Evolutionary conservation across 2,888 invertebrate species (phyloP).

Genomic region (Tenthredo scrophulariae): DNA sequence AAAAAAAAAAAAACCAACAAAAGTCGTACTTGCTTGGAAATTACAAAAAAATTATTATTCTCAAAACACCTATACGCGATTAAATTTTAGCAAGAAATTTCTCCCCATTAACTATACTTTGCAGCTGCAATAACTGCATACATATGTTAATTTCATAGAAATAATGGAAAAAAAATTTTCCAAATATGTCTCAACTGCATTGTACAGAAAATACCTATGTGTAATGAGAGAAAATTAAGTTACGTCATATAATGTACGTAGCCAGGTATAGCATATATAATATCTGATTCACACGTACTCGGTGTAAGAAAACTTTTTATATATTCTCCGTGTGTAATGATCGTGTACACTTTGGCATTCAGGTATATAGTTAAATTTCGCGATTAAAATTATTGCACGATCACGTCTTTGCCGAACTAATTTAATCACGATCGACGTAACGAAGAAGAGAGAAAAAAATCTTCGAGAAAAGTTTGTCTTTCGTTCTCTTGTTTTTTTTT

Average conservation of each 20-base stretch:
- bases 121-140: neutral
- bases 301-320: neutral
- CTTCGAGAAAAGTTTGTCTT: neutral
- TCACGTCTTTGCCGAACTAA: too few species aligned
- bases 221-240: conserved; percentile 18
- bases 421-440: neutral
- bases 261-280: neutral
- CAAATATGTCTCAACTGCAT: conserved; percentile 5
- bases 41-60: neutral
- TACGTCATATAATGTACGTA: neutral
- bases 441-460: neutral
- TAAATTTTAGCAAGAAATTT: neutral
- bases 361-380: neutral
- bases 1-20: too few species aligned
- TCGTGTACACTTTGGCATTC: neutral
- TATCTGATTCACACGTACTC: neutral
- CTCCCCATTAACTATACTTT: neutral
- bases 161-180: neutral
- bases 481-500: neutral
- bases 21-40: neutral
- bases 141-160: neutral
- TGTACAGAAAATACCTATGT: neutral
- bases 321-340: neutral
- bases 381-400: neutral
- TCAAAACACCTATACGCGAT: neutral